A percentile compares a stretch with the other conserved stretches of the same genome.
Evolutionary conservation across 2,797 vertebrate genomes (phyloP).

Genomic region (Pelochelys cantorii): DNA sequence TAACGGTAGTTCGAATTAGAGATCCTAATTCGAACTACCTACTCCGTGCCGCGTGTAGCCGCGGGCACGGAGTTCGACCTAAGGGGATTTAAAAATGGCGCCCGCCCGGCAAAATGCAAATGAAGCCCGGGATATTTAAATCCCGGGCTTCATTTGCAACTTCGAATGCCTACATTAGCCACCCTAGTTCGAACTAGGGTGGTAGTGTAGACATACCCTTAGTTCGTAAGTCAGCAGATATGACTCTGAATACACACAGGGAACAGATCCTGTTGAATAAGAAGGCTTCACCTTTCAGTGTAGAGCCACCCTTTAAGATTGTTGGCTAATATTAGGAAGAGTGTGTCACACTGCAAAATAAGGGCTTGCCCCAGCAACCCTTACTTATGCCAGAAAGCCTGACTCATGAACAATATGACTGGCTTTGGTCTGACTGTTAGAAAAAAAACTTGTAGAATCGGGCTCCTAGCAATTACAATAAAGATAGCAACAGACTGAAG

Average conservation of each 20-base stretch:
- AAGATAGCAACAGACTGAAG: background rate
- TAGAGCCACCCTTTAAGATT: background rate
- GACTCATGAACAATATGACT: background rate
- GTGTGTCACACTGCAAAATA: background rate
- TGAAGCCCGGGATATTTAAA: too few species aligned
- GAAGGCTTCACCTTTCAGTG: background rate
- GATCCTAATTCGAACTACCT: too few species aligned
- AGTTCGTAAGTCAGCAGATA: background rate
- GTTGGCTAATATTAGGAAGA: background rate
- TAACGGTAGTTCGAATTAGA: too few species aligned
- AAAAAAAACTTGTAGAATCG: background rate
- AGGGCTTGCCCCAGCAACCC: background rate
- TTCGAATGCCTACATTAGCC: too few species aligned
- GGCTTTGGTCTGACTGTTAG: background rate
- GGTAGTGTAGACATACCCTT: too few species aligned
- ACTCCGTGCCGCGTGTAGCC: too few species aligned
- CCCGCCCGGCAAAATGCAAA: too few species aligned
- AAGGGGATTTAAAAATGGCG: too few species aligned
- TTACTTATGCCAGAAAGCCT: background rate
- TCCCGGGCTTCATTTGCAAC: too few species aligned
- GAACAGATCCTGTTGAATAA: background rate
- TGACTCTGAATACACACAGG: fast-evolving
- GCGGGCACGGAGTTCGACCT: too few species aligned
- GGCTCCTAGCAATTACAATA: background rate
- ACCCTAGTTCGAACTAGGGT: too few species aligned